A percentile compares a stretch with the other conserved stretches of the same genome.
These are phyloP conservation scores for Aurelia aurita complex sp. Pacific DNA, from an alignment of 30 jellyfish, hydroid and myxozoan genomes.

Conservation along the genomic window DNA sequence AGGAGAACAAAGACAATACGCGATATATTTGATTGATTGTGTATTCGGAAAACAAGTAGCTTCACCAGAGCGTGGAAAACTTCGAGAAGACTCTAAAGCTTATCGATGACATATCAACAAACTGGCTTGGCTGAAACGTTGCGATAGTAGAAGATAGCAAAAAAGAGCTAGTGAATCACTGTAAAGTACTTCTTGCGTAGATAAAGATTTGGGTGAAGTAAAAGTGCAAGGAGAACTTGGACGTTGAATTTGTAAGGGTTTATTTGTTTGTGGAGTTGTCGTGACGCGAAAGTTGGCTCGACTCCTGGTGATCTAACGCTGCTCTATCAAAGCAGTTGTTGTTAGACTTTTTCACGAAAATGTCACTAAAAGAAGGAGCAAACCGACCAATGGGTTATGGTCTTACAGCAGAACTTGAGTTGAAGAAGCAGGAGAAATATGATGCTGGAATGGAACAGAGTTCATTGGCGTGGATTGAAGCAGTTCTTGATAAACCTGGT, in stretches of 20 bases:
- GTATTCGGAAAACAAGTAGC: constrained; percentile 1
- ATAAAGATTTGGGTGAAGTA: too few relatives aligned
- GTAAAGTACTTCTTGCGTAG: too few relatives aligned
- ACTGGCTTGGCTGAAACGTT: too few relatives aligned
- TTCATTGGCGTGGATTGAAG: constrained; percentile 96
- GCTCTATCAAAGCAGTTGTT: too few relatives aligned
- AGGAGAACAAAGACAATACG: constrained; percentile 5
- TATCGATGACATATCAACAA: background rate
- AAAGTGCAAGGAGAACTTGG: too few relatives aligned
- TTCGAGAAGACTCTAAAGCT: background rate
- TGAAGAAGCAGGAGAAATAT: constrained; percentile 71
- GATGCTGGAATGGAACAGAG: constrained; percentile 76
- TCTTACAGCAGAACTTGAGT: constrained; percentile 77
- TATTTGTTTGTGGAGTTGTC: too few relatives aligned
- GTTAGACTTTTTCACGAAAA: background rate
- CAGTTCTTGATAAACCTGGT: constrained; percentile 78
- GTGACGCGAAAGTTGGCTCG: too few relatives aligned
- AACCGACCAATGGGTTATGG: constrained; percentile 94
- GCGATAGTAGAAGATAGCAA: too few relatives aligned
- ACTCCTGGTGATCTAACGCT: too few relatives aligned
- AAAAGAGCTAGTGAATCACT: too few relatives aligned
- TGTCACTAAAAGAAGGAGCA: constrained; percentile 75
- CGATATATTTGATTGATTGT: background rate
- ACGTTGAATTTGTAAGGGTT: too few relatives aligned
- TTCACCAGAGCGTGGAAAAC: constrained; percentile 6